A percentile compares a stretch with the other conserved stretches of the same genome.
Evolutionary conservation across 1,140 invertebrate species (phyloP).

Genomic region (Diabrotica virgifera): DNA sequence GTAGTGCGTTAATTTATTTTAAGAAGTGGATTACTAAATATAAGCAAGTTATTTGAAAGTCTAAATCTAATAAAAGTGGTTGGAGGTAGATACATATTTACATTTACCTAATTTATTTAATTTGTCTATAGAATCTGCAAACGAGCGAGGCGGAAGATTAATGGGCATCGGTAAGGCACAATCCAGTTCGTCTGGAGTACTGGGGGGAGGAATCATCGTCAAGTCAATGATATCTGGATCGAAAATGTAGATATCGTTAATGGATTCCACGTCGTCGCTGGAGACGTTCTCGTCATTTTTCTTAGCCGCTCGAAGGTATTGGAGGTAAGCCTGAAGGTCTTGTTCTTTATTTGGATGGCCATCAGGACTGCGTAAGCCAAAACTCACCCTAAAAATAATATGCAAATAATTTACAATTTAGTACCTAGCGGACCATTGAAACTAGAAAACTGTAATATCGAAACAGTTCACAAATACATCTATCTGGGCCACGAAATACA

Average conservation of each 20-base stretch:
- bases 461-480: no score
- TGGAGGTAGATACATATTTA: no score
- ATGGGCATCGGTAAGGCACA: slow-evolving; percentile 60
- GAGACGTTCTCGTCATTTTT: slow-evolving; percentile 48
- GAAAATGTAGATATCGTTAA: slow-evolving; percentile 55
- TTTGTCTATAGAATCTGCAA: slow-evolving; percentile 58
- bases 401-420: no score
- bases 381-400: slow-evolving; percentile 61
- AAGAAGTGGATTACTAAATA: no score
- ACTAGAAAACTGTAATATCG: no score
- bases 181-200: slow-evolving; percentile 74
- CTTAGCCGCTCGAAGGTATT: slow-evolving; percentile 60
- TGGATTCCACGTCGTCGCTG: slow-evolving; percentile 35
- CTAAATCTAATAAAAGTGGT: no score
- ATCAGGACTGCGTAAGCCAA: slow-evolving; percentile 82
- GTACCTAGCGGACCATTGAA: no score
- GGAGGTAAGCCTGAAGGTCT: slow-evolving; percentile 62
- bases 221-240: slow-evolving; percentile 90
- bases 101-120: slow-evolving; percentile 36
- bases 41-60: no score
- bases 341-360: slow-evolving; percentile 58
- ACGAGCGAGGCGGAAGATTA: slow-evolving; percentile 68
- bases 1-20: no score
- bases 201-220: slow-evolving; percentile 80
- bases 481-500: no score